Base-by-base conservation (phyloP, 2,888 invertebrate species). In the Brachyptera putata region DNA sequence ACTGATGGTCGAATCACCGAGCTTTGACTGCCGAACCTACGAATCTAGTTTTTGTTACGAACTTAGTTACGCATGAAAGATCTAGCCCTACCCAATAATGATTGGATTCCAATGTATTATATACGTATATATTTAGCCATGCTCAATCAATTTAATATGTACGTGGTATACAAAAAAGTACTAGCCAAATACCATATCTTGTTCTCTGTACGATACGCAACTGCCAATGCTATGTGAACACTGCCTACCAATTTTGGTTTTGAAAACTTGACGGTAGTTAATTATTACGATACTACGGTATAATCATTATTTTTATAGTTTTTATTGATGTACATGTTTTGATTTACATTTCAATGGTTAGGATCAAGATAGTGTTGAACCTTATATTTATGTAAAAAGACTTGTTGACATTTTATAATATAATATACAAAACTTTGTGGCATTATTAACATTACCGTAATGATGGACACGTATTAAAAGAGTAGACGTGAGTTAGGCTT, bases 201-300 rank as follows among this genome's bases (percentile, higher is more conserved):
- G 46, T 56, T 34, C n/a, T n/a, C n/a, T n/a, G n/a, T n/a, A n/a
- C n/a, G n/a, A n/a, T n/a, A n/a, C n/a, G n/a, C n/a, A 41, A 61
- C 61, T 61, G 61, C 61, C 61, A 61, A 56, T 59, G 60, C 56
- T 60, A 56, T 24, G 53, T 22, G 25, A 37, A 57, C 61, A 61
- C 61, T 61, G 61, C 61, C 61, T 57, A 18, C 41, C 41, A 41
- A 16, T 18, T 18, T 18, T 41, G 41, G 46, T 21, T 46, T 46
- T 46, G 21, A 46, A 24, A 46, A 22, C n/a, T n/a, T 24, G 22
- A 21, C 24, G 24, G 46, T 46, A 46, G 46, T 22, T 21, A 46
- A 22, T 22, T 3, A 46, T 22, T 46, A 46, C 46, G 21, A 24
- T 46, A 4, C 16, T 18, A n/a, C n/a, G n/a, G n/a, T n/a, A 16